Evolutionary conservation across 2,888 invertebrate species (phyloP).

Genomic region (Atherix ibis): DNA sequence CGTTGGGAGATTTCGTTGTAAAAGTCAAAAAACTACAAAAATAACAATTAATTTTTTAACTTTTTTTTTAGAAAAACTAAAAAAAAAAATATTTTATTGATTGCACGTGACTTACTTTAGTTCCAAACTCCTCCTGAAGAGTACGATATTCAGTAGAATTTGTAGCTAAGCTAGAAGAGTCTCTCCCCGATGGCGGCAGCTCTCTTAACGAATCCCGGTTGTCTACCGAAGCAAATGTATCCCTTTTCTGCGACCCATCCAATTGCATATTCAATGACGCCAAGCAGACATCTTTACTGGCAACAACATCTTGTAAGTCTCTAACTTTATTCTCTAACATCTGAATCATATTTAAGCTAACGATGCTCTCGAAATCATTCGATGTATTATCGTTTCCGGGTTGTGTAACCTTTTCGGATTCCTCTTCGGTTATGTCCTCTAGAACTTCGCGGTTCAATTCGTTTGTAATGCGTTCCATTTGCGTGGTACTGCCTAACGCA

Average conservation of each 20-base stretch:
- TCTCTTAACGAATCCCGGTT: slow-evolving; percentile 13
- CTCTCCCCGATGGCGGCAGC: slow-evolving; percentile 24
- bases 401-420: slow-evolving; percentile 23
- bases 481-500: slow-evolving; percentile 15
- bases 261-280: slow-evolving; percentile 25
- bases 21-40: slow-evolving; percentile 53
- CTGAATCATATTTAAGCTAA: slow-evolving; percentile 24
- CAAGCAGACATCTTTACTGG: slow-evolving; percentile 26
- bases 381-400: slow-evolving; percentile 13
- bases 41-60: slow-evolving; percentile 7
- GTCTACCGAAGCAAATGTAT: slow-evolving; percentile 13
- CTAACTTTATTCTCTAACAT: slow-evolving; percentile 26
- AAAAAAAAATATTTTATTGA: slow-evolving; percentile 33
- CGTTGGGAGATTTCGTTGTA: slow-evolving; percentile 51
- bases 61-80: slow-evolving; percentile 32
- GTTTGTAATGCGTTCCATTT: slow-evolving; percentile 27
- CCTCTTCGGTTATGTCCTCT: slow-evolving; percentile 32
- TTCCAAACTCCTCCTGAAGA: slow-evolving; percentile 50
- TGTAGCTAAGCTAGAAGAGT: slow-evolving; percentile 27
- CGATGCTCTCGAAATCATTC: slow-evolving; percentile 16
- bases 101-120: slow-evolving; percentile 37
- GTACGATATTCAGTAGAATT: slow-evolving; percentile 53
- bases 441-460: slow-evolving; percentile 28
- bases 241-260: slow-evolving; percentile 19
- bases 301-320: slow-evolving; percentile 22